Base-by-base conservation (phyloP, 2,797 vertebrate species). In the Phylloscopus collybita region DNA sequence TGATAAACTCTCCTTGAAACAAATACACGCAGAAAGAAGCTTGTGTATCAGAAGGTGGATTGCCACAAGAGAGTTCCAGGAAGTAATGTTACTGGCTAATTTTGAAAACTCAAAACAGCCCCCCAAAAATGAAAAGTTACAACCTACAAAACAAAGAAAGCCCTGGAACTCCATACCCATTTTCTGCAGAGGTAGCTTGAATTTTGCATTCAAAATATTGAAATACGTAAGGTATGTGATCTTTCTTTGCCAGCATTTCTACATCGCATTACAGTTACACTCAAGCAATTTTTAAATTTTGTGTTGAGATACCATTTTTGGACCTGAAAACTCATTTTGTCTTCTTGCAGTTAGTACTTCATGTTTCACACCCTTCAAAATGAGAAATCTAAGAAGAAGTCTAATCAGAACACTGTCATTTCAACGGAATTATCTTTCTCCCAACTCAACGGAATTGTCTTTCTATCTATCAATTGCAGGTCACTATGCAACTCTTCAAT, bases 161-260 rank as follows among this genome's bases (percentile, higher is more conserved):
- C 5, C 1, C 14, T 8, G 54, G 17, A 92, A 78, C 8, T 64
- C 53, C 44, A 54, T 34, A 20, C 11, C 25, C 18, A 13, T 60
- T 79, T 89, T 27, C 44, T 51, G 12, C n/a, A 88, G 69, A 67
- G 25, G 13, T 38, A 81, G 30, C 13, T 50, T 1, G 1, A 78
- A 75, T 61, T 4, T 32, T 78, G 38, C 49, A 56, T 50, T 73
- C 49, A 59, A 53, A 89, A 56, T 40, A 59, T 0, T 49, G 22
- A 67, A 80, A 82, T n/a, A 51, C 0, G 2, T 27, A 40, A 64
- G 25, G 59, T 26, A 16, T 0, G 0, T 42, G 17, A 65, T 38
- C 25, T 65, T 40, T 80, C 42, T 75, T 69, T 87, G 30, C 16
- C 22, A 16, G 13, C 17, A 16, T 71, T 88, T 95, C 64, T 40